Evolutionary conservation across 2,113 vertebrate species (phyloP).

Genomic region (Scartelaos histophorus): DNA sequence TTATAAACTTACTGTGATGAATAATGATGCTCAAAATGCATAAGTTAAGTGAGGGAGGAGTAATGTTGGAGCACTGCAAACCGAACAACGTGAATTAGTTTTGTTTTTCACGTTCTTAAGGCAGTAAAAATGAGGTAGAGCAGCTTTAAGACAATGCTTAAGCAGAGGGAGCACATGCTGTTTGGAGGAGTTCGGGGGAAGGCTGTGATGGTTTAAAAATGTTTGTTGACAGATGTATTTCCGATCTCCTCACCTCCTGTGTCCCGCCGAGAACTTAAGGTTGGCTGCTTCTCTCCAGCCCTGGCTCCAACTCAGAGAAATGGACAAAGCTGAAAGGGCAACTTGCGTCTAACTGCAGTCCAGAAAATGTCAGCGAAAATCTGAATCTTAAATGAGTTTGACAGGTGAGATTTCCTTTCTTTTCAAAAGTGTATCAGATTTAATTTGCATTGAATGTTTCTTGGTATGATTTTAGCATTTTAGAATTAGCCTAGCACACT

Average conservation of each 20-base stretch:
- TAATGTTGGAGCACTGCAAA: too few species aligned
- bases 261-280: constrained; percentile 46
- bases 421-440: not conserved
- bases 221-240: constrained; percentile 69
- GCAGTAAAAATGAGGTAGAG: too few species aligned
- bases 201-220: constrained; percentile 55
- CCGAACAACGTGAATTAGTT: too few species aligned
- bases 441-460: not conserved
- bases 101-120: too few species aligned
- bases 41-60: too few species aligned
- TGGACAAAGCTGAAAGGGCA: constrained; percentile 41
- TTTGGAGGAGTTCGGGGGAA: constrained; percentile 42
- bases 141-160: constrained; percentile 29
- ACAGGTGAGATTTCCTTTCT: not conserved
- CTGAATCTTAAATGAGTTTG: not conserved
- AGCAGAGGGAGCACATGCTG: constrained; percentile 36
- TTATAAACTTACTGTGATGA: too few species aligned
- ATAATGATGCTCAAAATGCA: too few species aligned
- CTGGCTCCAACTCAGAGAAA: constrained; percentile 42
- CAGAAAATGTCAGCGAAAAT: constrained; percentile 24
- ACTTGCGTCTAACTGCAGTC: constrained; percentile 58
- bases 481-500: not conserved
- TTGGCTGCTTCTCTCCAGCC: constrained; percentile 49
- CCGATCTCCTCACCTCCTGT: constrained; percentile 58
- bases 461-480: not conserved